Percentiles rank a stretch among this genome's conserved stretches.
These are phyloP conservation scores for Fistularia tabacaria DNA, from an alignment of 2,797 vertebrate species.

Conservation along the genomic window DNA sequence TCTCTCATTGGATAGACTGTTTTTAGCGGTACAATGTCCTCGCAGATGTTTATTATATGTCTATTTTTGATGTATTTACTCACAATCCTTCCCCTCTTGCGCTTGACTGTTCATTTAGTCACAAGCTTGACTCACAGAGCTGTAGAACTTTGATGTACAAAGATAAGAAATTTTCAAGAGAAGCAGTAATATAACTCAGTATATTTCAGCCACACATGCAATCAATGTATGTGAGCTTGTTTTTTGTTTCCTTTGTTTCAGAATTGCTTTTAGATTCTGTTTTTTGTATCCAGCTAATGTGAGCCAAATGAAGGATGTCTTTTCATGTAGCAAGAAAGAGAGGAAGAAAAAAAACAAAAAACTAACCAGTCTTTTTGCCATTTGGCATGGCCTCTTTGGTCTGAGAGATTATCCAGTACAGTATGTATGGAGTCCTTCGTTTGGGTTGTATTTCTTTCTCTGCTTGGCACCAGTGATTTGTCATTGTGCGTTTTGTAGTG, in stretches of 20 bases:
- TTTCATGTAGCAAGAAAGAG: slow-evolving; percentile 66
- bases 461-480: slow-evolving; percentile 29
- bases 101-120: slow-evolving; percentile 56
- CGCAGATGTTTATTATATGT: slow-evolving; percentile 38
- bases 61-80: slow-evolving; percentile 31
- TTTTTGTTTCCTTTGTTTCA: slow-evolving; percentile 41
- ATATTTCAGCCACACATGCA: slow-evolving; percentile 51
- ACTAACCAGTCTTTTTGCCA: slow-evolving; percentile 43
- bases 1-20: slow-evolving; percentile 51
- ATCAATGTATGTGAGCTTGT: slow-evolving; percentile 49
- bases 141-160: slow-evolving; percentile 61
- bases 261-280: slow-evolving; percentile 49
- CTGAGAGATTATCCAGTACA: slow-evolving; percentile 56
- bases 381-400: slow-evolving; percentile 49
- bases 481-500: slow-evolving; percentile 43
- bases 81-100: slow-evolving; percentile 43
- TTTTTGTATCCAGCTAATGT: slow-evolving; percentile 60
- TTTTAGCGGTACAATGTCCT: slow-evolving; percentile 45
- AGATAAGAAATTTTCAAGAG: slow-evolving; percentile 19
- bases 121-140: slow-evolving; percentile 59
- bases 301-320: slow-evolving; percentile 72
- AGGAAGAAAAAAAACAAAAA: background rate
- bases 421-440: slow-evolving; percentile 53
- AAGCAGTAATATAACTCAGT: slow-evolving; percentile 58
- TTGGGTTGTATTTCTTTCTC: slow-evolving; percentile 35